Percentiles rank a stretch among this genome's conserved stretches.
These are phyloP conservation scores for Caenorhabditis becei DNA, from an alignment of 2,888 invertebrate genomes.

Conservation along the genomic window DNA sequence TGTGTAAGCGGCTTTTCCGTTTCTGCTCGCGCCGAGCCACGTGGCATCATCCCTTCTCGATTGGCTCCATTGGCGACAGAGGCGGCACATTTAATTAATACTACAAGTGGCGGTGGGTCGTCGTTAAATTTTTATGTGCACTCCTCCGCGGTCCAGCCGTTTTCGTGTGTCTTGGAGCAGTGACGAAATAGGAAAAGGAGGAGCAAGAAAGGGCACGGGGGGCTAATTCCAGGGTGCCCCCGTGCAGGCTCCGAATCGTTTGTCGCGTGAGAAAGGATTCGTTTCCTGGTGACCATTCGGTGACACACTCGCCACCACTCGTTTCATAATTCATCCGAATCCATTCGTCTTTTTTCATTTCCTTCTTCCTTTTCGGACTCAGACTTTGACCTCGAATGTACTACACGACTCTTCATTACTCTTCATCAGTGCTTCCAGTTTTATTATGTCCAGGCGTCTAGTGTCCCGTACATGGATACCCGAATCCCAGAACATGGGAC, in stretches of 20 bases:
- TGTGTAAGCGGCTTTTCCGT: neutral
- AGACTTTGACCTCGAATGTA: constrained; percentile 30
- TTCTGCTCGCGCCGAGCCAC: neutral
- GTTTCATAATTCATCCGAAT: constrained; percentile 41
- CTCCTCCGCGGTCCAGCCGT: constrained; percentile 3
- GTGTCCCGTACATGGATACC: too few relatives aligned
- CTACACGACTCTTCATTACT: neutral
- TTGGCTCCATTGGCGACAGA: neutral
- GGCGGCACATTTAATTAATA: constrained; percentile 52
- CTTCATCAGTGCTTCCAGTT: neutral
- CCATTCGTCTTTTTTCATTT: constrained; percentile 12
- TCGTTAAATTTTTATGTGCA: constrained; percentile 55
- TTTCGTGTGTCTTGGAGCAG: constrained; percentile 21
- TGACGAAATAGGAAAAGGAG: constrained; percentile 23
- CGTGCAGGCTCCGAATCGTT: neutral
- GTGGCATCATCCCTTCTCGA: neutral
- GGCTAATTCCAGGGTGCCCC: constrained; percentile 47
- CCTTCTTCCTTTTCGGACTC: neutral
- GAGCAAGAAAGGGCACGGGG: constrained; percentile 44
- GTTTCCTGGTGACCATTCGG: constrained; percentile 38
- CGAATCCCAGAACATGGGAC: too few relatives aligned
- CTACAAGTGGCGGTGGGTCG: constrained; percentile 15
- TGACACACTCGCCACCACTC: constrained; percentile 7
- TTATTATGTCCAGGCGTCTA: neutral
- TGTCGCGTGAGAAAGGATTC: constrained; percentile 12